Conservation (phyloP, 2,888 invertebrate genomes). For the Cylindroiulus punctatus region DNA sequence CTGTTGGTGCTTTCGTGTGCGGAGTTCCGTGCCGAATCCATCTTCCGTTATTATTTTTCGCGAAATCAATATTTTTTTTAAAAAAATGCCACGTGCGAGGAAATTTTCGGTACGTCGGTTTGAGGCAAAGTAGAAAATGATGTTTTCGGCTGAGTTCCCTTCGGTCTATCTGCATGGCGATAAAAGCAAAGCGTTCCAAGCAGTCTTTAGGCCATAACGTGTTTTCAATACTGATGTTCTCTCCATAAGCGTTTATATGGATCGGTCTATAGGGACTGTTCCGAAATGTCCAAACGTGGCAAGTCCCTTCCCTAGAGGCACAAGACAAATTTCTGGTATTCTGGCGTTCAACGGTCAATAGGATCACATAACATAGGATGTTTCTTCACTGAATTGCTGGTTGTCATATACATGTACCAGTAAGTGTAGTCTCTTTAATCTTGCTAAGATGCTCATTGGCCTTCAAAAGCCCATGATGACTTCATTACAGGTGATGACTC, state of each 20-base stretch:
- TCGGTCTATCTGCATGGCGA: constrained; percentile 10
- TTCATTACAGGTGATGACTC: too few species aligned
- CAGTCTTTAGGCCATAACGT: background rate
- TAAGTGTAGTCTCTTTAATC: too few species aligned
- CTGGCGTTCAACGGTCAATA: too few species aligned
- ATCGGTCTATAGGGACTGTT: background rate
- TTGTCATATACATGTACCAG: too few species aligned
- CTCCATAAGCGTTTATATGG: background rate
- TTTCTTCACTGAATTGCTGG: too few species aligned
- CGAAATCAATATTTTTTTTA: constrained; percentile 31
- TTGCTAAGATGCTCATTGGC: too few species aligned
- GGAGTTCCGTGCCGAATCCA: background rate
- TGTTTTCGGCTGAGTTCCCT: background rate
- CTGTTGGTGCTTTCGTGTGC: background rate
- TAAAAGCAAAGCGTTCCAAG: background rate
- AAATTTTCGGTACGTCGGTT: background rate
- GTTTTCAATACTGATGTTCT: background rate
- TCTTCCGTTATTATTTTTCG: constrained; percentile 28
- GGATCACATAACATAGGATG: too few species aligned
- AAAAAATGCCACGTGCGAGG: constrained; percentile 1
- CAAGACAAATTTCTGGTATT: too few species aligned
- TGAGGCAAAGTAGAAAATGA: background rate
- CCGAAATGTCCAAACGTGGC: too few species aligned
- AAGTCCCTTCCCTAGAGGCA: too few species aligned
- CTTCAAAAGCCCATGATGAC: too few species aligned